These are phyloP conservation scores for Loripinus fragilis DNA, from an alignment of 2,888 invertebrate species.

Conservation along the genomic window DNA sequence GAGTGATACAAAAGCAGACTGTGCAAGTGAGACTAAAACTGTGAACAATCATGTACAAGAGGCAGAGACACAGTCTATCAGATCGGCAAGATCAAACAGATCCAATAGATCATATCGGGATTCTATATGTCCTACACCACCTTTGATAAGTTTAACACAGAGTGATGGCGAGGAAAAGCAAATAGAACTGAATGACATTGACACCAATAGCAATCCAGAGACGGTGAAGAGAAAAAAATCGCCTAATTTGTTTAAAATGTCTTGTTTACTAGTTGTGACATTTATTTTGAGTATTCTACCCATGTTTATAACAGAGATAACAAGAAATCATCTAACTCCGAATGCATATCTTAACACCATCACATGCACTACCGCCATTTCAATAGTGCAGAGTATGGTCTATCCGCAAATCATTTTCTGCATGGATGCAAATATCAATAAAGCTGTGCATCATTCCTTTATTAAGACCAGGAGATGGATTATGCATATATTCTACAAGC, in stretches of 20 bases:
- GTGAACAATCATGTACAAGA: background rate
- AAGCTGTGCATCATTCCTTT: slow-evolving; percentile 63
- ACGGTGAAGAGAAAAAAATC: slow-evolving; percentile 29
- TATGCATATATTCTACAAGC: slow-evolving; percentile 51
- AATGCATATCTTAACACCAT: slow-evolving; percentile 71
- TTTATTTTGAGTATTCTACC: slow-evolving; percentile 73
- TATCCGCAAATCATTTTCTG: slow-evolving; percentile 76
- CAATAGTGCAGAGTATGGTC: slow-evolving; percentile 74
- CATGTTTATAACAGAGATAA: slow-evolving; percentile 71
- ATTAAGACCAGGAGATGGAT: slow-evolving; percentile 51
- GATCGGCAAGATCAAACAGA: slow-evolving; percentile 24
- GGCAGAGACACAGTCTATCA: slow-evolving; percentile 16
- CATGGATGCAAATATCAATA: slow-evolving; percentile 70
- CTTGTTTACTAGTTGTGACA: slow-evolving; percentile 67
- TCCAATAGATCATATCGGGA: slow-evolving; percentile 52
- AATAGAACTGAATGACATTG: slow-evolving; percentile 41
- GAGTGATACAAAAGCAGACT: slow-evolving; percentile 6
- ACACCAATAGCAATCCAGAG: slow-evolving; percentile 42
- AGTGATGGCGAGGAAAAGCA: slow-evolving; percentile 58
- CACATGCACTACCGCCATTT: slow-evolving; percentile 74
- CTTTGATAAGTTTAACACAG: slow-evolving; percentile 57
- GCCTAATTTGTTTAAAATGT: slow-evolving; percentile 63
- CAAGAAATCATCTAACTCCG: slow-evolving; percentile 60
- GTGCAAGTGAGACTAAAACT: background rate
- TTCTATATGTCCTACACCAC: slow-evolving; percentile 59